Evolutionary conservation across 2,797 vertebrate species (phyloP).

Genomic region (Sardinella longiceps): DNA sequence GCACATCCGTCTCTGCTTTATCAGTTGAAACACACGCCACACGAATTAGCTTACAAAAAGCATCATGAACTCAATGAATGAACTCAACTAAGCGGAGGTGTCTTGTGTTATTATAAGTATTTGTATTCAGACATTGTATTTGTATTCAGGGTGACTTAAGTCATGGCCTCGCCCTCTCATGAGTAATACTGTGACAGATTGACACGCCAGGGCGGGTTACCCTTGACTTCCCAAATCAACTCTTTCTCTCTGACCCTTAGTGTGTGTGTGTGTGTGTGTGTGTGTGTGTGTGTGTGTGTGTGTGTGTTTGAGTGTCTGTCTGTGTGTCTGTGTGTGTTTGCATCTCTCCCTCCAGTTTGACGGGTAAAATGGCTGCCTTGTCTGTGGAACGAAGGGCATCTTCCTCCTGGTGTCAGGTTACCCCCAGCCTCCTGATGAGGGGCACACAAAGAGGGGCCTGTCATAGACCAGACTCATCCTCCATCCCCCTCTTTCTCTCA

Average conservation of each 20-base stretch:
- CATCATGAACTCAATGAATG: background rate
- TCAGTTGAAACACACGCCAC: background rate
- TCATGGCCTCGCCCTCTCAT: background rate
- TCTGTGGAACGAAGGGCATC: background rate
- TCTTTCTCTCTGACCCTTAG: background rate
- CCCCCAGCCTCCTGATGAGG: background rate
- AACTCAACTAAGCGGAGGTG: too few relatives aligned
- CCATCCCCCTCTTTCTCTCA: background rate
- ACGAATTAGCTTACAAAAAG: background rate
- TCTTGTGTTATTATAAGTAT: too few relatives aligned
- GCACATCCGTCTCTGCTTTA: constrained; percentile 2
- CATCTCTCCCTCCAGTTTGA: background rate
- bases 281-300: background rate
- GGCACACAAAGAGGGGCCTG: constrained; percentile 19
- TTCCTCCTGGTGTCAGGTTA: constrained; percentile 15
- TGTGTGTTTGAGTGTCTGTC: background rate
- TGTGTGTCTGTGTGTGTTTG: background rate
- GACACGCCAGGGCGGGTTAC: background rate
- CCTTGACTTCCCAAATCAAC: background rate
- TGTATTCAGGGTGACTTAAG: too few relatives aligned
- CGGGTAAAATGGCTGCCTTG: background rate
- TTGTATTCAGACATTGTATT: too few relatives aligned
- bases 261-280: background rate
- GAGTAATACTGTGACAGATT: background rate
- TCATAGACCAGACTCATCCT: background rate